Evolutionary conservation across 1,140 invertebrate species (phyloP), one percentile per base, ranked within the genome.

Genomic region (Papilio xuthus): DNA sequence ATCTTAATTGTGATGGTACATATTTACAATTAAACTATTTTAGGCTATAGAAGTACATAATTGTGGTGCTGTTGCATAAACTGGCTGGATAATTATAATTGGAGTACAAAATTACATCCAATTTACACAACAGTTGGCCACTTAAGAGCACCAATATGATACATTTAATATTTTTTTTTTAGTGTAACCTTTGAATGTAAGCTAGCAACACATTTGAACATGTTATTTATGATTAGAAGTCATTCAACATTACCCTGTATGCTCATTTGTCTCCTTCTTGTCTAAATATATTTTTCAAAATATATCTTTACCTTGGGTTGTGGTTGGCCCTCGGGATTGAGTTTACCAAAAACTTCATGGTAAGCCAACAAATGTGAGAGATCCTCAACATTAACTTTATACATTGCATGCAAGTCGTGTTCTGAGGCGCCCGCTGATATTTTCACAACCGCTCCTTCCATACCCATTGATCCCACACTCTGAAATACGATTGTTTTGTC

Each of bases 281-380:
- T 12, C 60, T 15, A 28, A 67, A 28, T 28, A 28, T 32, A 28
- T 26, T 37, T 60, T 10, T 26, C 23, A 28, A 32, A 4, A 94
- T 50, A n/a, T 79, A 44, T 67, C 8, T n/a, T 47, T 83, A 92
- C 91, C 85, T 93, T 92, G 37, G 86, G 37, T 77, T 91, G 89
- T 63, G 78, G 90, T 83, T 94, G 94, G 79, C 92, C 93, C 60
- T 95, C 95, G 32, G 95, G 94, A 84, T 97, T 96, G 18, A 97
- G 93, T 90, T 97, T 97, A n/a, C 97, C 97, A 90, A 97, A 97
- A 18, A 97, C 97, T 92, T 97, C 97, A 87, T 97, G 97, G 92
- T 97, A 97, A n/a, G 97, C 97, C 50, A 97, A 91, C 60, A 97
- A 91, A 83, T 97, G 97, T 79, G 97, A 97, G 26, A 97, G 95